Conservation (phyloP, 1,140 invertebrate species). For the Cataglyphis hispanica region DNA sequence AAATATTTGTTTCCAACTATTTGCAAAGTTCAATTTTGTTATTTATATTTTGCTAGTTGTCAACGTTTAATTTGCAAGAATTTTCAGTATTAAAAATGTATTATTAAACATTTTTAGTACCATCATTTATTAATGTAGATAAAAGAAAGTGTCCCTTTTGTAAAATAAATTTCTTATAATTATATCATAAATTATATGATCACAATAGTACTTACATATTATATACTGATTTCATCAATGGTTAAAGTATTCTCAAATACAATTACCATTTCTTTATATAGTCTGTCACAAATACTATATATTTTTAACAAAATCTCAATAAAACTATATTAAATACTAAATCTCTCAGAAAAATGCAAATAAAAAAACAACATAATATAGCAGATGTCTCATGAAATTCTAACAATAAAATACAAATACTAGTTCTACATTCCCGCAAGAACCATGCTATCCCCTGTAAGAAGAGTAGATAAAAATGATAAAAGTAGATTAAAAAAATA, state of each 20-base stretch:
- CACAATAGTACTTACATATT: conserved; percentile 26
- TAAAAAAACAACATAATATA: conserved; percentile 1
- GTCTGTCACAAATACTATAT: not conserved
- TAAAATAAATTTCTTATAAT: conserved; percentile 5
- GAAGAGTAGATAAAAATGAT: conserved; percentile 8
- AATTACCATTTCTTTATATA: not conserved
- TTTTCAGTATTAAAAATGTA: not conserved
- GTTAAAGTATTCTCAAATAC: conserved; percentile 27
- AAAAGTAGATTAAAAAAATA: not conserved
- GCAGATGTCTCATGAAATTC: not conserved
- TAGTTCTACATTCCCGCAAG: not conserved
- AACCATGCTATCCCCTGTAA: not conserved
- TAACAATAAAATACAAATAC: not conserved
- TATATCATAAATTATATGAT: conserved; percentile 25
- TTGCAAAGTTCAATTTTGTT: not conserved
- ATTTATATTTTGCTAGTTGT: not conserved
- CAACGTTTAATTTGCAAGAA: conserved; percentile 1
- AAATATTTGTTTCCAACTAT: conserved; percentile 5
- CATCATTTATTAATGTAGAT: not conserved
- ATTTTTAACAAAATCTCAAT: not conserved
- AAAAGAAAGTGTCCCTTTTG: not conserved
- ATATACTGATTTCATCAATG: conserved; percentile 2
- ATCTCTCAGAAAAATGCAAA: not conserved
- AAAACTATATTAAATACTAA: not conserved
- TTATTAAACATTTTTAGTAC: not conserved